Evolutionary conservation across 1,140 invertebrate genomes (phyloP), one percentile per base, ranked within the genome.

Genomic region (Atopsyche davidsoni): DNA sequence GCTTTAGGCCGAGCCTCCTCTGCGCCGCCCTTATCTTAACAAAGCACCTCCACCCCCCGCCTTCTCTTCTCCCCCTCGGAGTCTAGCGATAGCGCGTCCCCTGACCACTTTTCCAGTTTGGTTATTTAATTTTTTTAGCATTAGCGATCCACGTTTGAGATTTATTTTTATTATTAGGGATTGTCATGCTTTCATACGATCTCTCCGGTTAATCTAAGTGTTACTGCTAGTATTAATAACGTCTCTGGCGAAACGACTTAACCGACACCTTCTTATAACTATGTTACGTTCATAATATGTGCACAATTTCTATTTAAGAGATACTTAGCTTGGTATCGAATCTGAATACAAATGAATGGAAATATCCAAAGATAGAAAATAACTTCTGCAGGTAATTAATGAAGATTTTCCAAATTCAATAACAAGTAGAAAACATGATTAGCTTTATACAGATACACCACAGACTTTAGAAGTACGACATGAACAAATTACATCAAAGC

Each of bases 1-100:
- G 68, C 69, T 70, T 66, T 67, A 67, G 69, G n/a, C n/a, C n/a
- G n/a, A n/a, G n/a, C n/a, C n/a, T n/a, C n/a, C 69, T 66, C 68
- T 65, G 65, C 66, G 62, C 66, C 51, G 24, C 32, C 45, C 22
- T 10, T 44, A 21, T 48, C 40, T 67, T 71, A 69, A 70, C 69
- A 69, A 67, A 55, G 53, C 53, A 55, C 53, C 53, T 47, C 53
- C 53, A 55, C 53, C 53, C 53, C 47, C 53, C 53, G 25, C 9
- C n/a, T 13, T 38, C 21, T 50, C 42, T 25, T 18, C 21, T 42
- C 48, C 24, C 28, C 23, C 34, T 51, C 42, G 25, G 13, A 11
- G 34, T 50, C 40, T 55, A 55, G 53, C 47, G 32, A 49, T 39
- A 55, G 53, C 53, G 36, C 23, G 50, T 55, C 39, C 46, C 53